A percentile compares a stretch with the other conserved stretches of the same genome.
Conservation (phyloP, 2,113 vertebrate species). For the Aleadryas rufinucha region DNA sequence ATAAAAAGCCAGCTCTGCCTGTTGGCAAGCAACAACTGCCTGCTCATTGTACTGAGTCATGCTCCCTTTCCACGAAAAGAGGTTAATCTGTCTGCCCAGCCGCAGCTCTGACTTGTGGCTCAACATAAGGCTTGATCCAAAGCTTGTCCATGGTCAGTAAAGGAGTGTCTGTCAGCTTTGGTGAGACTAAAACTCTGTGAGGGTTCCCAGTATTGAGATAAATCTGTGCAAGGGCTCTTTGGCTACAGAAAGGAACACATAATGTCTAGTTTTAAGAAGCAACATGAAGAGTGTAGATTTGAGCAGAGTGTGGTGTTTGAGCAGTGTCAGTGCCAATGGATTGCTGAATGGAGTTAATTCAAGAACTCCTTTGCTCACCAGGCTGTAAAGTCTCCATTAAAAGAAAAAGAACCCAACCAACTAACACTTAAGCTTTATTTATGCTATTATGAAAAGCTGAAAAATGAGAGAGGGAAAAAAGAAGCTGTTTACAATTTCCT, state of each 20-base stretch:
- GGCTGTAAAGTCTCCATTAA: neutral
- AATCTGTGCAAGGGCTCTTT: neutral
- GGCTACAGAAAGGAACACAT: neutral
- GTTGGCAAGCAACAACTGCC: neutral
- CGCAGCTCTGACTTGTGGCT: neutral
- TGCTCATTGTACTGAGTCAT: neutral
- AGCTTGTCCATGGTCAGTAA: neutral
- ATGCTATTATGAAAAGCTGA: neutral
- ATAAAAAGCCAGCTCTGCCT: neutral
- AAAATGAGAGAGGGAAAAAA: neutral
- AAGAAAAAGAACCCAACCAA: neutral
- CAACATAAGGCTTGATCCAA: neutral
- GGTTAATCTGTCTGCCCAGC: neutral
- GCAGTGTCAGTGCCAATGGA: neutral
- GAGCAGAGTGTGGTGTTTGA: neutral
- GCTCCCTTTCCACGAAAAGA: neutral
- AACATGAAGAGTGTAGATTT: neutral
- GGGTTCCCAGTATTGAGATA: neutral
- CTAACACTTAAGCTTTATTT: neutral
- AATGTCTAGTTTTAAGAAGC: neutral
- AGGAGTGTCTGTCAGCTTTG: neutral
- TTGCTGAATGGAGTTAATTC: neutral
- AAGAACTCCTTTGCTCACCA: neutral
- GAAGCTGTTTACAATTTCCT: neutral
- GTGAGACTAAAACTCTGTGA: neutral